These are phyloP conservation scores for Plectrocnemia conspersa DNA, from an alignment of 1,140 invertebrate species.

Conservation along the genomic window DNA sequence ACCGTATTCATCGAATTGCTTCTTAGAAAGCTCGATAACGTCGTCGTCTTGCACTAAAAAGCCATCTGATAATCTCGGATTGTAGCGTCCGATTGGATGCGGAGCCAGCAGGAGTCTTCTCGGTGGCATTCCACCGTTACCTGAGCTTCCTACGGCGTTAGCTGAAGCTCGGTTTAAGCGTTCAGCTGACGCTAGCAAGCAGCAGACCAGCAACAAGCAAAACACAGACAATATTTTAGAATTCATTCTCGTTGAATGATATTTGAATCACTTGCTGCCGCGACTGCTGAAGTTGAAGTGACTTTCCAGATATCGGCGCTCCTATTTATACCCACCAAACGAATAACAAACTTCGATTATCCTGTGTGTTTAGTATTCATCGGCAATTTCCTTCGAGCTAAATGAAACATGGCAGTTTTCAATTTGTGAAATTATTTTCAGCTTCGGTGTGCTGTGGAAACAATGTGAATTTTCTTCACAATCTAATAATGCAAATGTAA, in stretches of 20 bases:
- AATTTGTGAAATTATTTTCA: slow-evolving; percentile 30
- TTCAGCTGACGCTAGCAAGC: slow-evolving; percentile 5
- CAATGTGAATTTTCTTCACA: slow-evolving; percentile 6
- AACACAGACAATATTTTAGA: slow-evolving; percentile 9
- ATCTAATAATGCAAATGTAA: background rate
- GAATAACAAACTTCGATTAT: background rate
- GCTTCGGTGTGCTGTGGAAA: no score
- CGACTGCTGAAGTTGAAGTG: background rate
- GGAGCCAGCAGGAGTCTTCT: slow-evolving; percentile 20
- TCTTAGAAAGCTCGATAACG: slow-evolving; percentile 51
- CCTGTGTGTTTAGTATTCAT: slow-evolving; percentile 27
- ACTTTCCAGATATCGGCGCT: background rate
- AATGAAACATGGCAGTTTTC: slow-evolving; percentile 32
- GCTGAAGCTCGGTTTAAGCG: slow-evolving; percentile 37
- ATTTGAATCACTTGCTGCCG: background rate
- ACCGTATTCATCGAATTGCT: slow-evolving; percentile 60
- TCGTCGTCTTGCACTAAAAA: slow-evolving; percentile 53
- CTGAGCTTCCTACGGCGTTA: slow-evolving; percentile 31
- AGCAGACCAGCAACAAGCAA: slow-evolving; percentile 16
- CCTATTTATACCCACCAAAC: slow-evolving; percentile 26
- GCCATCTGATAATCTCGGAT: slow-evolving; percentile 35
- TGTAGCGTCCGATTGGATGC: slow-evolving; percentile 36
- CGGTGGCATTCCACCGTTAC: slow-evolving; percentile 6
- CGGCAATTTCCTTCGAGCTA: slow-evolving; percentile 20
- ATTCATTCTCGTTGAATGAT: slow-evolving; percentile 11